A percentile compares a stretch with the other conserved stretches of the same genome.
phyloP scores from a whole-genome alignment of 2,888 invertebrate genomes.

The Pheosia tremula region DNA sequence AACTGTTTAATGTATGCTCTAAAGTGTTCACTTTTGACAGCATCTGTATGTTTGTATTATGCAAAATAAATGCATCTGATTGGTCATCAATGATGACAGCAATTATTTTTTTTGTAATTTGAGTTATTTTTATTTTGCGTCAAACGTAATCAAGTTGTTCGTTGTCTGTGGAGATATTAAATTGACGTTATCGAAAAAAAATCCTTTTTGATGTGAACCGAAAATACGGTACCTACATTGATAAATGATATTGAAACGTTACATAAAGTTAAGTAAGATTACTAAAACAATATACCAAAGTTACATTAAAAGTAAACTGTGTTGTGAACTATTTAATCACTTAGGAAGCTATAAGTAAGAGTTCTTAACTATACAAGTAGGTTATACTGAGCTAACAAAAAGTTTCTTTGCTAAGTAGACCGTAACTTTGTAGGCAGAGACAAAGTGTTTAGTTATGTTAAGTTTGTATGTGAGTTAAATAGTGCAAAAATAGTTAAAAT shows the following conservation, averaged over 20 bases:
- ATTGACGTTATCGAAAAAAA: conserved; percentile 22
- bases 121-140: conserved; percentile 21
- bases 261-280: background rate
- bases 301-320: background rate
- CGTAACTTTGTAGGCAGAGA: background rate
- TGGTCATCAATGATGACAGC: conserved; percentile 37
- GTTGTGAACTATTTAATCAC: too few species aligned
- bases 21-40: background rate
- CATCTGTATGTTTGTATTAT: conserved; percentile 4
- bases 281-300: too few species aligned
- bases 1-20: background rate
- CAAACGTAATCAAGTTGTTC: conserved; percentile 34
- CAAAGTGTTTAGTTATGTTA: conserved; percentile 3
- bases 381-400: conserved; percentile 7
- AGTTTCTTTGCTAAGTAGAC: background rate
- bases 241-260: background rate
- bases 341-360: too few species aligned
- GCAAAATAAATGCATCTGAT: conserved; percentile 35
- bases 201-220: conserved; percentile 11
- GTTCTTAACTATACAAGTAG: too few species aligned
- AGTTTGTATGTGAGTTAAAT: conserved; percentile 1
- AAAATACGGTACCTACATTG: background rate
- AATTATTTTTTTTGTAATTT: conserved; percentile 29
- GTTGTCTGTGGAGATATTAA: conserved; percentile 29
- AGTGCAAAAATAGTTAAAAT: conserved; percentile 35